Evolutionary conservation across 2,797 vertebrate genomes (phyloP).

Genomic region (Tokudaia muenninki): DNA sequence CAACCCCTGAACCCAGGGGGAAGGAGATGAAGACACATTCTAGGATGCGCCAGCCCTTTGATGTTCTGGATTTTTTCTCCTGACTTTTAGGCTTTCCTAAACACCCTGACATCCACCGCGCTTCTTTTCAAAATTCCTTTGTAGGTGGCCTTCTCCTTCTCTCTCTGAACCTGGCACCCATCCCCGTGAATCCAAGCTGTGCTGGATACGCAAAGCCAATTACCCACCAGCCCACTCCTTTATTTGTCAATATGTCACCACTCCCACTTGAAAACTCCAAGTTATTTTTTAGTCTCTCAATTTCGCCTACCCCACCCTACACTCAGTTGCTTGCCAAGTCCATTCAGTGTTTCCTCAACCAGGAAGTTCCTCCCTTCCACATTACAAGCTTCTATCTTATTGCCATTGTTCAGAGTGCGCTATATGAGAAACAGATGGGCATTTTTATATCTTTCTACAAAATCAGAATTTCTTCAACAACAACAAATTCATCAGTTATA

Average conservation of each 20-base stretch:
- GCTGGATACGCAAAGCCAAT: constrained; percentile 37
- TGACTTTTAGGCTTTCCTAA: constrained; percentile 33
- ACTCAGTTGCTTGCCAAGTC: constrained; percentile 59
- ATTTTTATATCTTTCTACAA: background rate
- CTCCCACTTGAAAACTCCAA: constrained; percentile 57
- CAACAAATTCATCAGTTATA: background rate
- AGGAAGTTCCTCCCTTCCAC: constrained; percentile 61
- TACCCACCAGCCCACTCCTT: background rate
- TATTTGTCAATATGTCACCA: constrained; percentile 46
- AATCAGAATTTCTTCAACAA: background rate
- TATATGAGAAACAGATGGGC: background rate
- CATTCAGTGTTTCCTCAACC: constrained; percentile 47
- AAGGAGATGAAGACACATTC: background rate
- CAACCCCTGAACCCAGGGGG: background rate
- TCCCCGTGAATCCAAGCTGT: background rate
- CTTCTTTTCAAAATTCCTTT: constrained; percentile 14
- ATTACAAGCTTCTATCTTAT: constrained; percentile 53
- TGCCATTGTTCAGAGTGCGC: constrained; percentile 7
- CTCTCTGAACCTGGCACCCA: background rate
- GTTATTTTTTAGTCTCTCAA: constrained; percentile 54
- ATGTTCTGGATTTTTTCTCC: constrained; percentile 23
- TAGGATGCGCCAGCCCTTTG: constrained; percentile 25
- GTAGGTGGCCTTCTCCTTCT: background rate
- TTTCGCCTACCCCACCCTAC: background rate
- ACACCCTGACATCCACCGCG: background rate